Evolutionary conservation across 2,888 invertebrate genomes (phyloP).

Genomic region (Stenurella melanura): DNA sequence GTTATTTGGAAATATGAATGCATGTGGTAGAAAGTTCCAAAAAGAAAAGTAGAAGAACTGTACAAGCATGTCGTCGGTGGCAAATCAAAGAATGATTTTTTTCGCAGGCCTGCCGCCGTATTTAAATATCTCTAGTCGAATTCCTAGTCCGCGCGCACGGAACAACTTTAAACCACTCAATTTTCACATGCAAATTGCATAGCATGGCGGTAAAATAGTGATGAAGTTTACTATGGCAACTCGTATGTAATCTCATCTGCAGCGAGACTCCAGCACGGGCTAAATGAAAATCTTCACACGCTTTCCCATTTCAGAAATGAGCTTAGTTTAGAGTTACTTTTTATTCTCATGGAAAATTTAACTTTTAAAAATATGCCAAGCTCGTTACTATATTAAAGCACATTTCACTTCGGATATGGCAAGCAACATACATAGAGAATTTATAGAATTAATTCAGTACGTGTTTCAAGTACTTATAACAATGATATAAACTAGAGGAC

Average conservation of each 20-base stretch:
- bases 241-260: conserved; percentile 56
- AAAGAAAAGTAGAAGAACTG: too few species aligned
- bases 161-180: conserved; percentile 57
- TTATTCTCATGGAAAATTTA: conserved; percentile 20
- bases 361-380: conserved; percentile 18
- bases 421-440: background rate
- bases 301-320: conserved; percentile 33
- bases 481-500: too few species aligned
- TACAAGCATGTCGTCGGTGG: too few species aligned
- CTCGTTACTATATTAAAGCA: conserved; percentile 20
- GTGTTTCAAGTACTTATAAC: too few species aligned
- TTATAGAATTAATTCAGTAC: too few species aligned
- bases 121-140: background rate
- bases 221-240: conserved; percentile 55
- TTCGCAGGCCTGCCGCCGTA: background rate
- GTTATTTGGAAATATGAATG: too few species aligned
- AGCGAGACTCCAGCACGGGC: conserved; percentile 42
- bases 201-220: conserved; percentile 60
- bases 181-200: conserved; percentile 64
- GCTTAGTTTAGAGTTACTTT: conserved; percentile 20
- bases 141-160: background rate
- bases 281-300: conserved; percentile 57
- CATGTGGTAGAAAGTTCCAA: too few species aligned
- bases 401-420: conserved; percentile 3
- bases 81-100: too few species aligned